Evolutionary conservation across 2,888 invertebrate genomes (phyloP), one percentile per base, ranked within the genome.

Genomic region (Dromius quadrimaculatus): DNA sequence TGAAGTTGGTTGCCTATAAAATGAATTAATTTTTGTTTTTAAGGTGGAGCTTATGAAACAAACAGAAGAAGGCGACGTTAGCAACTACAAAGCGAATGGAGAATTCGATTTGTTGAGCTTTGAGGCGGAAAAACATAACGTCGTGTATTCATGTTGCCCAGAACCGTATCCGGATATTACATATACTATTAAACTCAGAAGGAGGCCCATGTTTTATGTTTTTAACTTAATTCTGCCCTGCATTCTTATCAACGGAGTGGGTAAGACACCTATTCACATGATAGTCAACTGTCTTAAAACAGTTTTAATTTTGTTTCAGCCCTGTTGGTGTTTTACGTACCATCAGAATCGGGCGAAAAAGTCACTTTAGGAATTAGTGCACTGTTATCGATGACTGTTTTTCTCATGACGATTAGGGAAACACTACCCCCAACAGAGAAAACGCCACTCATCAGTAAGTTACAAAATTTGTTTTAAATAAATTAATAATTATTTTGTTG

Each of bases 1-100:
- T 32, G 32, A 32, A 32, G 9, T 32, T 9, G 9, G 9, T 6
- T 32, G 5, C 5, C 9, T 6, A 32, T 32, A 6, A 9, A 6
- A 32, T 32, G 5, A 6, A 9, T 32, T 41, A 4, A 11, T 41
- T 11, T 41, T 11, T 41, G 13, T 74, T 15, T 76, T 79, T 6
- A 82, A 92, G 92, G 83, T 92, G 78, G 91, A 93, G 78, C 81
- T 94, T 57, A 87, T 89, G 74, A 88, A 91, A 77, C 91, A 92
- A 78, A 90, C 91, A 63, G 90, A 92, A 78, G 89, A 90, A 77
- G 94, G 94, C 0, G 95, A 95, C 82, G 88, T 91, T 61, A 91
- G 91, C 75, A 94, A 94, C 84, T 95, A 95, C 82, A 93, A 95
- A 79, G 90, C 91, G n/a, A 95, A 94, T 81, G 94, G 94, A 0